Conservation (phyloP, 2,888 invertebrate species). For the Chalcis sispes region DNA sequence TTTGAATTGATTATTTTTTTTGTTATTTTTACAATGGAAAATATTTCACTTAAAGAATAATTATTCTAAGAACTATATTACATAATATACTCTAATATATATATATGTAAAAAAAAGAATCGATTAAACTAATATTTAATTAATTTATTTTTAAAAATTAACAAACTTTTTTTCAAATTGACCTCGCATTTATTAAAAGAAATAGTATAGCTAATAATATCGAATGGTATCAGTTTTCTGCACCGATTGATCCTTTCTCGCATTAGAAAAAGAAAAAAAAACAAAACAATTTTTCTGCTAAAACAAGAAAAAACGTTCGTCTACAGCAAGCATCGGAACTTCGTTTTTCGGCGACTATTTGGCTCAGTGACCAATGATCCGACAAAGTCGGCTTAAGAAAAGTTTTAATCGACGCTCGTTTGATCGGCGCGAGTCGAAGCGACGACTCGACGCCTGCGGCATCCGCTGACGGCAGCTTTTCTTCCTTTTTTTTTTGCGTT, state of each 20-base stretch:
- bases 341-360: slow-evolving; percentile 67
- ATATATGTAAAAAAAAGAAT: too few relatives aligned
- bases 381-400: slow-evolving; percentile 66
- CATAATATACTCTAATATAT: too few relatives aligned
- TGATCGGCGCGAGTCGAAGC: slow-evolving; percentile 33
- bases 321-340: slow-evolving; percentile 60
- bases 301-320: slow-evolving; percentile 49
- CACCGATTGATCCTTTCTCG: slow-evolving; percentile 12
- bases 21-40: too few relatives aligned
- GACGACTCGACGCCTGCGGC: slow-evolving; percentile 40
- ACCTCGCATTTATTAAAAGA: neutral
- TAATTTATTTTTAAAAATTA: neutral
- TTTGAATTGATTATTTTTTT: neutral
- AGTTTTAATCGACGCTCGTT: slow-evolving; percentile 71
- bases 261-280: too few relatives aligned
- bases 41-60: too few relatives aligned
- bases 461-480: slow-evolving; percentile 33
- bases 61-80: too few relatives aligned
- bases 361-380: slow-evolving; percentile 66
- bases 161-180: neutral
- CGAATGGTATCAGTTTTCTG: slow-evolving; percentile 1
- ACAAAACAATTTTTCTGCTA: slow-evolving; percentile 24
- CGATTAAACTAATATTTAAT: neutral
- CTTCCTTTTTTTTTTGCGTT: too few relatives aligned
- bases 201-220: slow-evolving; percentile 37